Evolutionary conservation across 2,797 vertebrate species (phyloP), one percentile per base, ranked within the genome.

Genomic region (Sebastes trivittatus): DNA sequence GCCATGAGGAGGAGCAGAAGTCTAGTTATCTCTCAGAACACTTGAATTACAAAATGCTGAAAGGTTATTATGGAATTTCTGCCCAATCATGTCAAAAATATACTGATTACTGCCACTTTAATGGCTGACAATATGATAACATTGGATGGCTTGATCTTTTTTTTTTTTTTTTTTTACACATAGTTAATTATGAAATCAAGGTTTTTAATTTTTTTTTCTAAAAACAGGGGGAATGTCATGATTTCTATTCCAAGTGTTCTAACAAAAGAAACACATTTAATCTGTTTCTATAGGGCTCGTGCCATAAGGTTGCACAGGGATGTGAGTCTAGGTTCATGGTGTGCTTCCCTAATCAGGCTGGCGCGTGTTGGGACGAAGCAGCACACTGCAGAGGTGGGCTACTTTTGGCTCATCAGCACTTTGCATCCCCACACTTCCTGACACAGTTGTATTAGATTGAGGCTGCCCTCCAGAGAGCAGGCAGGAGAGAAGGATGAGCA

Each of bases 341-440:
- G 87, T 76, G 83, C 87, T 89, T 92, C 80, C 54, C 83, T 94
- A 94, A 93, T 93, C 89, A 90, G 88, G 87, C 88, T 86, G 80
- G 64, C 16, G 85, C 72, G 88, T 91, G 87, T 83, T 88, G 89
- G 89, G 88, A 93, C 82, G 32, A 82, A 86, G 77, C 71, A 78
- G 88, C 85, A 93, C 93, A 94, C 90, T 93, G 96, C 95, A 92
- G 93, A 94, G 96, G 95, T 95, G 96, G 97, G 96, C 97, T 97
- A 96, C 96, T 93, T 95, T 91, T 95, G 95, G 94, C 96, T 97
- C 96, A 96, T 98, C 97, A 97, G 97, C 96, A 97, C 94, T 97
- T 97, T 97, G 95, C 95, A 95, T 96, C 95, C 95, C 96, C 96
- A 95, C 96, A 96, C 93, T 86, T 96, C 96, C 95, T 96, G 96